Conservation (phyloP, 2,113 vertebrate species). For the Crotalus tigris region DNA sequence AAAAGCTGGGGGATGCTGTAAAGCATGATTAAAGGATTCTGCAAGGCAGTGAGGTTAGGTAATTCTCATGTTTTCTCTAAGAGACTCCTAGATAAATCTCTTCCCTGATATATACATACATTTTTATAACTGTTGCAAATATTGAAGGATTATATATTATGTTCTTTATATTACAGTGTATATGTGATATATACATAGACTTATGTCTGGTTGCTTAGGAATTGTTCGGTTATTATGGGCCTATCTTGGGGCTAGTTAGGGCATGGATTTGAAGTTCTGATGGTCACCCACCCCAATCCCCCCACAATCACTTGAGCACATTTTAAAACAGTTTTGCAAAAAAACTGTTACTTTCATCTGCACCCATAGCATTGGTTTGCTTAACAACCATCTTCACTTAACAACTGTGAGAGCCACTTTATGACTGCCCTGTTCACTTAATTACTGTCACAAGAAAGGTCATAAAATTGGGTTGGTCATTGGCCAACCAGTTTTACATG, state of each 20-base stretch:
- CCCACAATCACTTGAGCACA: neutral
- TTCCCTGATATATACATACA: neutral
- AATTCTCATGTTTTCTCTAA: neutral
- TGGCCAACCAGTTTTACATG: too few species aligned
- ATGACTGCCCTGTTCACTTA: neutral
- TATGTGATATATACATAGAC: neutral
- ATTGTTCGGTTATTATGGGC: neutral
- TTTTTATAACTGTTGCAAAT: neutral
- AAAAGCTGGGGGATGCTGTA: neutral
- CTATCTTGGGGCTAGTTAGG: neutral
- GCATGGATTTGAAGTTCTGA: neutral
- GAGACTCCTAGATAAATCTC: neutral
- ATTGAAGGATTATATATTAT: neutral
- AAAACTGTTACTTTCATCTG: neutral
- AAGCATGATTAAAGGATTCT: neutral
- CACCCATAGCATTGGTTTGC: neutral
- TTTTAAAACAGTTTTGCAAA: neutral
- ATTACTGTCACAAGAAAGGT: neutral
- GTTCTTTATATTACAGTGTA: neutral
- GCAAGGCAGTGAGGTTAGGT: neutral
- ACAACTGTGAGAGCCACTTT: neutral
- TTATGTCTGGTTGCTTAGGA: neutral
- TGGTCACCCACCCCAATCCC: neutral
- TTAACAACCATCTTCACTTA: neutral
- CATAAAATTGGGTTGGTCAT: neutral